Conservation (phyloP, 2,797 vertebrate species). For the Dicrostonyx torquatus region DNA sequence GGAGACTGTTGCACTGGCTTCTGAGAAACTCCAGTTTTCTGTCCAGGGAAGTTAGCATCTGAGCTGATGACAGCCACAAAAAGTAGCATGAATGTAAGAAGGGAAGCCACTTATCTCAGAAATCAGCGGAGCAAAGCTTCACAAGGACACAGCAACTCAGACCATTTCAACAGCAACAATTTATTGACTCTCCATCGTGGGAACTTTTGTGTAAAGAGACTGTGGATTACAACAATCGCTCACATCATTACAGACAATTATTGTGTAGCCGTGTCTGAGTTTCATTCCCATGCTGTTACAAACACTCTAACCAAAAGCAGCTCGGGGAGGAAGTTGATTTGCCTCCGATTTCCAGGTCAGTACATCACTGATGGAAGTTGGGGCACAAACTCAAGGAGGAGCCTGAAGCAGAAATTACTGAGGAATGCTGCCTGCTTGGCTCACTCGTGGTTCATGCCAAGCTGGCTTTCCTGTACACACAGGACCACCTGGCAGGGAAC, state of each 20-base stretch:
- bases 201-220: slow-evolving; percentile 18
- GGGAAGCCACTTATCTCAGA: slow-evolving; percentile 55
- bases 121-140: slow-evolving; percentile 56
- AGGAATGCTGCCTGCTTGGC: neutral
- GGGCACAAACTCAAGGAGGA: neutral
- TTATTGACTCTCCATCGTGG: neutral
- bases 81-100: slow-evolving; percentile 47
- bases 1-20: slow-evolving; percentile 8
- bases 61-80: slow-evolving; percentile 40
- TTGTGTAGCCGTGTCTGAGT: neutral
- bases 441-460: neutral
- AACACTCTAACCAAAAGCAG: neutral
- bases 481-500: too few relatives aligned
- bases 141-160: slow-evolving; percentile 50
- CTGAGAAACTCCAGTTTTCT: slow-evolving; percentile 8
- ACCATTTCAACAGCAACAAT: slow-evolving; percentile 3
- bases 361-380: neutral
- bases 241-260: neutral
- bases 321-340: neutral
- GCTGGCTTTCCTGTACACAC: neutral
- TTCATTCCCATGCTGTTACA: neutral
- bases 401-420: neutral
- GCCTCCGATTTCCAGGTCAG: neutral
- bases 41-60: neutral
- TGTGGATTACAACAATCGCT: neutral